Conservation (phyloP, 2,888 invertebrate species). For the Drosophila emarginata region DNA sequence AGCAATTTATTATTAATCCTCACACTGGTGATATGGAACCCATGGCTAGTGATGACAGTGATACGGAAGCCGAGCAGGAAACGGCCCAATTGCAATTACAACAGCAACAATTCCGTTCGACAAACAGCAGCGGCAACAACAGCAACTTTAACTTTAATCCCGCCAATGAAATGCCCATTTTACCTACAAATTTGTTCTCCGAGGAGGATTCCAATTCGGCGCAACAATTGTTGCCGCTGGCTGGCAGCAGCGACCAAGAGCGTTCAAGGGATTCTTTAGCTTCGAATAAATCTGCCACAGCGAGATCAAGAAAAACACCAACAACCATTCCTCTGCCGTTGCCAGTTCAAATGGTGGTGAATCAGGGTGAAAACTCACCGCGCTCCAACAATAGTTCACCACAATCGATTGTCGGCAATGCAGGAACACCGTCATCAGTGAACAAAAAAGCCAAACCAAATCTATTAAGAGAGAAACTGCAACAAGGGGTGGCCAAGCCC, state of each 20-base stretch:
- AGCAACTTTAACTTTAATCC: slow-evolving; percentile 67
- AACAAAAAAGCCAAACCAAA: slow-evolving; percentile 78
- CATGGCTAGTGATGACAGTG: slow-evolving; percentile 87
- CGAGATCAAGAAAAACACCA: slow-evolving; percentile 31
- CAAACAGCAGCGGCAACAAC: slow-evolving; percentile 17
- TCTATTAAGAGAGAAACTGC: slow-evolving; percentile 79
- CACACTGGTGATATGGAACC: slow-evolving; percentile 93
- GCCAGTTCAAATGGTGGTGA: slow-evolving; percentile 18
- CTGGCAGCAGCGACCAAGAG: slow-evolving; percentile 84
- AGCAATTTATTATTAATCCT: slow-evolving; percentile 93
- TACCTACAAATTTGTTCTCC: slow-evolving; percentile 71
- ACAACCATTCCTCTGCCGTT: slow-evolving; percentile 26
- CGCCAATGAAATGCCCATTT: slow-evolving; percentile 61
- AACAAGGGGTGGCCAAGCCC: slow-evolving; percentile 77
- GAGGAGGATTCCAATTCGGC: slow-evolving; percentile 83
- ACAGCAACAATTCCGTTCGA: slow-evolving; percentile 26
- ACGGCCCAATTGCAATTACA: slow-evolving; percentile 66
- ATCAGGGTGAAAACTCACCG: slow-evolving; percentile 55
- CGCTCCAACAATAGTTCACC: slow-evolving; percentile 64
- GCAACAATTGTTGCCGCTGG: slow-evolving; percentile 59
- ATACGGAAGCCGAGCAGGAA: slow-evolving; percentile 85
- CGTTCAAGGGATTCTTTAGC: slow-evolving; percentile 83
- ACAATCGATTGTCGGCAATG: slow-evolving; percentile 35
- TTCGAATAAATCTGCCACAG: slow-evolving; percentile 81
- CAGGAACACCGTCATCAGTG: slow-evolving; percentile 23